A percentile compares a stretch with the other conserved stretches of the same genome.
phyloP scores from a whole-genome alignment of 2,888 invertebrate genomes.

The Clitarchus hookeri region DNA sequence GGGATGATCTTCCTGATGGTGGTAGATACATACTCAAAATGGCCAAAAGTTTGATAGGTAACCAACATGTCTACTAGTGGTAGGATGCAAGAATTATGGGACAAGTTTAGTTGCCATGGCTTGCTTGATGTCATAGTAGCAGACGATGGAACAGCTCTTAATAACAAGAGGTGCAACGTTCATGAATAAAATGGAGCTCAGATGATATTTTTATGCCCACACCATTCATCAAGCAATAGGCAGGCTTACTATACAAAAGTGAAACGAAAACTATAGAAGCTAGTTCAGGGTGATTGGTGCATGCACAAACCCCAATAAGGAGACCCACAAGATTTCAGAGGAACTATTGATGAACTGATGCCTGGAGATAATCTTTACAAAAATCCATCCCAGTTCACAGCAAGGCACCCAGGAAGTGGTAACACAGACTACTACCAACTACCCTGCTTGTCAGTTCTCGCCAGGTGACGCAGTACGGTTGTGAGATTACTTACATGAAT shows the following conservation, averaged over 20 bases:
- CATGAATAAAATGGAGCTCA: not conserved
- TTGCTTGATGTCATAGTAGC: not conserved
- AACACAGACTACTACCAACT: not conserved
- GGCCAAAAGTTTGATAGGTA: not conserved
- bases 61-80: not conserved
- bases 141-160: not conserved
- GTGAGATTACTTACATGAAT: not conserved
- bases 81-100: not conserved
- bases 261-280: not conserved
- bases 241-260: not conserved
- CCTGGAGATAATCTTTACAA: not conserved
- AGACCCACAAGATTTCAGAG: not conserved
- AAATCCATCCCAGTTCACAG: not conserved
- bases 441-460: not conserved
- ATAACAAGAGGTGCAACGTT: not conserved
- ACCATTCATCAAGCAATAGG: not conserved
- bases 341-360: not conserved
- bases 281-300: not conserved
- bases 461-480: not conserved
- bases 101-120: not conserved
- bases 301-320: not conserved
- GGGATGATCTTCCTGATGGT: not conserved
- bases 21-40: not conserved
- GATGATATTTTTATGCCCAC: not conserved
- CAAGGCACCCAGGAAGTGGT: not conserved